A percentile compares a stretch with the other conserved stretches of the same genome.
Conservation (phyloP, 2,888 invertebrate genomes). For the Thera britannica region DNA sequence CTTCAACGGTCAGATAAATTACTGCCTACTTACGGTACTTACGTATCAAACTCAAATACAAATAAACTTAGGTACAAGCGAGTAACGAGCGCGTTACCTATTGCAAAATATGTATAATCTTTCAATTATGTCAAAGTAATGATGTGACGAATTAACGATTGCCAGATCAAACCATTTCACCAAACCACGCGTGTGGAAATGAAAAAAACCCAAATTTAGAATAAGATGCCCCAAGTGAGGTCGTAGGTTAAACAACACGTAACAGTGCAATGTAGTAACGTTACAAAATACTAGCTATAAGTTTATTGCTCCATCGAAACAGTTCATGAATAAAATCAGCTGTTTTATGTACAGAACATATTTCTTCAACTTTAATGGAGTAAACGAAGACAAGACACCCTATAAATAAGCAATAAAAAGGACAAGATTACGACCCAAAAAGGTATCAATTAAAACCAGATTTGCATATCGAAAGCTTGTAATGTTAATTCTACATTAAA, state of each 20-base stretch:
- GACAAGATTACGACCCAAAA: constrained; percentile 45
- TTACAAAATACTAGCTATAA: constrained; percentile 29
- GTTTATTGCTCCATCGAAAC: constrained; percentile 33
- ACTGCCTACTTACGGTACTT: too few species aligned
- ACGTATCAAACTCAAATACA: too few species aligned
- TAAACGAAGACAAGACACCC: constrained; percentile 33
- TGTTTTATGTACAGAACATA: constrained; percentile 8
- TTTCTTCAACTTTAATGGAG: constrained; percentile 21
- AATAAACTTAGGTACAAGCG: too few species aligned
- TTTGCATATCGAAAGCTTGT: constrained; percentile 63
- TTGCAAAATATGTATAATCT: too few species aligned
- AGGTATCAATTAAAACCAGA: constrained; percentile 47
- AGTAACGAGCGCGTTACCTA: too few species aligned
- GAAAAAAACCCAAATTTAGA: constrained; percentile 24
- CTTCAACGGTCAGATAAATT: neutral
- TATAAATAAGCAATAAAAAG: constrained; percentile 43
- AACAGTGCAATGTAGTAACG: constrained; percentile 27
- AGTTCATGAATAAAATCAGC: constrained; percentile 29
- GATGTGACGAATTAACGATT: constrained; percentile 12
- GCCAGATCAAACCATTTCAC: constrained; percentile 20
- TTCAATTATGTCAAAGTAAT: too few species aligned
- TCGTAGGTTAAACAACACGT: constrained; percentile 38
- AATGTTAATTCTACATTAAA: constrained; percentile 56
- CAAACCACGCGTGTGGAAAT: constrained; percentile 31
- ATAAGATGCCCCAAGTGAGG: constrained; percentile 32